These are phyloP conservation scores for Ischnus inquisitorius DNA, from an alignment of 2,888 invertebrate species.

Conservation along the genomic window DNA sequence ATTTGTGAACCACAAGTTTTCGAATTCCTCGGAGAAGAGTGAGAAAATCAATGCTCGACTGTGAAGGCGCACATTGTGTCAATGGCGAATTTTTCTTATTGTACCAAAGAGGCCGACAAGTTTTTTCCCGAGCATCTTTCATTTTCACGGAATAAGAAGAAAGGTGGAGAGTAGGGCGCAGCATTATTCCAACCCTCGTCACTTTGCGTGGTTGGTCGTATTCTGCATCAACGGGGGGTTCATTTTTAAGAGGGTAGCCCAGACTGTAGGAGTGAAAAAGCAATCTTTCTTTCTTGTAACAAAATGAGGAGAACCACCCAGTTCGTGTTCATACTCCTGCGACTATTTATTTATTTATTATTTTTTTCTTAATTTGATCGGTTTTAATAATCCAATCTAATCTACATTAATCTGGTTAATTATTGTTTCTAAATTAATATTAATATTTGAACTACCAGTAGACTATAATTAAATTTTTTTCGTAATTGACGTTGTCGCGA, in stretches of 20 bases:
- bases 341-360: no score
- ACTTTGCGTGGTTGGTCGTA: conserved; percentile 3
- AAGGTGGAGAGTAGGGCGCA: conserved; percentile 15
- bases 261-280: not conserved
- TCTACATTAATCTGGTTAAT: no score
- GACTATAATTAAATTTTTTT: no score
- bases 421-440: no score
- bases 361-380: no score
- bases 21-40: conserved; percentile 13
- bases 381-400: no score
- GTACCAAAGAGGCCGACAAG: conserved; percentile 22
- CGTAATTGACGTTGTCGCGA: no score
- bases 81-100: conserved; percentile 13
- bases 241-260: not conserved
- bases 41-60: conserved; percentile 30
- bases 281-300: no score
- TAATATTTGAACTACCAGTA: no score
- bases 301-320: no score
- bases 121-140: not conserved
- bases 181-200: not conserved
- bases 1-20: conserved; percentile 40
- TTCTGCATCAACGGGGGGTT: conserved; percentile 6
- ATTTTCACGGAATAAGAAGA: conserved; percentile 33
- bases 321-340: no score
- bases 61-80: conserved; percentile 30